These are phyloP conservation scores for Amblyraja radiata DNA, from an alignment of 2,797 vertebrate genomes.

Conservation along the genomic window DNA sequence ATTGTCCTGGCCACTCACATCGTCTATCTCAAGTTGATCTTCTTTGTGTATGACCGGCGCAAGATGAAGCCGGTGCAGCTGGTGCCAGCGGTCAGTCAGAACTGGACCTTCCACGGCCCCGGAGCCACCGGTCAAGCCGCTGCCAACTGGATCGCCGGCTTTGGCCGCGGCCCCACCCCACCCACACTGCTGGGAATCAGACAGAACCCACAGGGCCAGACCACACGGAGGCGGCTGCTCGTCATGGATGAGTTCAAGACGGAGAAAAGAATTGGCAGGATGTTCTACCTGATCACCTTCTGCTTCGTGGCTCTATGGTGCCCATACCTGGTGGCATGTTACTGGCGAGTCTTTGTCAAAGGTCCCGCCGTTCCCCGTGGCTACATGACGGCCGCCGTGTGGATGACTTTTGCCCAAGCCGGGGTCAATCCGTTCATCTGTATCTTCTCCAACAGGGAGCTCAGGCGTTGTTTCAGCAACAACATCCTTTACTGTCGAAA, in stretches of 20 bases:
- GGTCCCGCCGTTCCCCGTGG: constrained; percentile 91
- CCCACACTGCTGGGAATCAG: constrained; percentile 96
- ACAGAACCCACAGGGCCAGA: constrained; percentile 91
- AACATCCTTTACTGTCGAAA: constrained; percentile 99
- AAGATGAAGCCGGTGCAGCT: constrained; percentile 99
- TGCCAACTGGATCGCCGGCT: constrained; percentile 97
- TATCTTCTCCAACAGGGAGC: constrained; percentile 99
- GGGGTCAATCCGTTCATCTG: constrained; percentile 99
- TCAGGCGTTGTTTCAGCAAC: constrained; percentile 99
- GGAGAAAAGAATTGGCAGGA: constrained; percentile 99
- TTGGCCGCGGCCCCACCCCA: constrained; percentile 93
- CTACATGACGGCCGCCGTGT: constrained; percentile 96
- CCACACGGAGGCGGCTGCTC: constrained; percentile 82
- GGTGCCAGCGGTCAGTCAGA: constrained; percentile 98
- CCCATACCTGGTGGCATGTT: constrained; percentile 96
- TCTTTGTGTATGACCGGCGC: constrained; percentile 95
- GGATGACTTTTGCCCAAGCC: constrained; percentile 99
- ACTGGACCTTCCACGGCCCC: constrained; percentile 98
- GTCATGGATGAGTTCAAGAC: constrained; percentile 99
- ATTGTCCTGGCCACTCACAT: constrained; percentile 98
- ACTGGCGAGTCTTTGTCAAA: constrained; percentile 98
- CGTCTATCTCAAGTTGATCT: constrained; percentile 99
- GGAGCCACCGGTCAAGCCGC: constrained; percentile 96
- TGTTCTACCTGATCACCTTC: constrained; percentile 99
- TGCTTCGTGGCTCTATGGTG: constrained; percentile 98